Evolutionary conservation across 2,113 vertebrate species (phyloP), one percentile per base, ranked within the genome.

Genomic region (Oceanites oceanicus): DNA sequence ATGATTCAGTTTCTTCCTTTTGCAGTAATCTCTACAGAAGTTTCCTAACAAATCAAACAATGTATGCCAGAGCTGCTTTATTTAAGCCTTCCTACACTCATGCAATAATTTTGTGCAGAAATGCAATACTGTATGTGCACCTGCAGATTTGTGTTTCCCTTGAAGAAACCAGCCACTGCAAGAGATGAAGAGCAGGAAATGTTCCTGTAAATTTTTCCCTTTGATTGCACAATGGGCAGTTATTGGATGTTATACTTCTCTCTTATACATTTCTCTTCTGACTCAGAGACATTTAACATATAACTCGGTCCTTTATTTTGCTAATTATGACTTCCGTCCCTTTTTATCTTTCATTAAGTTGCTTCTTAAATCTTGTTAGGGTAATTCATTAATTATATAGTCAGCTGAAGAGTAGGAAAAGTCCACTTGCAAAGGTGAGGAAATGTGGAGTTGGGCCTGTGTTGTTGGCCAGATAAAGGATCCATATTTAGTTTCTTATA

Each of bases 401-500:
- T 72, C 32, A 83, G 11, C 15, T 61, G 49, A 80, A 80, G 63
- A 40, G 25, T 17, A 68, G 17, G 30, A 68, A 70, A 11, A 52
- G 23, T 58, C 55, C 34, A 66, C 16, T 40, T 52, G 16, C 20
- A 74, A 77, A 70, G 6, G 6, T 77, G 15, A 84, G 32, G 34
- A 84, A 90, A 81, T 49, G 42, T 0, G 9, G 58, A 61, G 9
- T 12, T 63, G 1, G 0, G 18, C 4, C 4, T 19, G 47, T 9
- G 4, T 17, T n/a, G 10, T 18, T 61, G 11, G 19, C 6, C 16
- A 50, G 15, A 83, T 34, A 68, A 62, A 68, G 11, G 26, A 65
- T 50, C 5, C 3, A 26, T 50, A 70, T n/a, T 55, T 61, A 34
- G 27, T 50, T 84, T 61, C 12, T 87, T 30, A 15, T 76, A 34